Base-by-base conservation (phyloP, 1,140 invertebrate genomes). In the Amyelois transitella region DNA sequence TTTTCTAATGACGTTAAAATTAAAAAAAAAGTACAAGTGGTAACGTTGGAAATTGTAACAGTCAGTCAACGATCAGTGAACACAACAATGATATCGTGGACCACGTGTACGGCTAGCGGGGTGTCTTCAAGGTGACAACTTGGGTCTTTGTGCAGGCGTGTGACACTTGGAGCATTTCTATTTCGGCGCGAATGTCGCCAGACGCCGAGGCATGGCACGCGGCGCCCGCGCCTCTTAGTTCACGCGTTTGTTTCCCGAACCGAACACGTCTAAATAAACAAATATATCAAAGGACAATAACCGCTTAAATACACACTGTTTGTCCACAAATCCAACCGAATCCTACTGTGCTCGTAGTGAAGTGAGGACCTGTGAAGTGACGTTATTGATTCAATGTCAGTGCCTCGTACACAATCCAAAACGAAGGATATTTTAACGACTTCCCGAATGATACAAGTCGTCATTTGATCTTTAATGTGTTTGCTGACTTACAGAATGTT, bases 101-200 rank as follows among this genome's bases (percentile, higher is more conserved):
- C 21, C 52, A 53, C 58, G 55, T 57, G 56, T 20, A n/a, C 18
- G n/a, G 45, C 43, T 58, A 17, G 51, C 47, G 20, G 53, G 43
- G 28, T 61, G 58, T 43, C 45, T 43, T 49, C 53, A 63, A 69
- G 62, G 62, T 67, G 58, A 57, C 58, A 60, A 63, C 49, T 58
- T 57, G 43, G 47, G 57, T 56, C 53, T 53, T 57, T 45, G 55
- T 55, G 60, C 55, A 59, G 58, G 54, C 62, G 62, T 58, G 51
- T 50, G 52, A 50, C 64, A 56, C 55, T 63, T 52, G 54, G 66
- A 79, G 64, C 61, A 73, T 79, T 74, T 86, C 82, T 83, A 86
- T 83, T 86, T 83, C 70, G 78, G 80, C 78, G 62, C 72, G 65
- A 68, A 59, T 62, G 75, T 66, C 66, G 69, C 64, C 64, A 75